Conservation (phyloP, 1,140 invertebrate genomes). For the Platyura marginata region DNA sequence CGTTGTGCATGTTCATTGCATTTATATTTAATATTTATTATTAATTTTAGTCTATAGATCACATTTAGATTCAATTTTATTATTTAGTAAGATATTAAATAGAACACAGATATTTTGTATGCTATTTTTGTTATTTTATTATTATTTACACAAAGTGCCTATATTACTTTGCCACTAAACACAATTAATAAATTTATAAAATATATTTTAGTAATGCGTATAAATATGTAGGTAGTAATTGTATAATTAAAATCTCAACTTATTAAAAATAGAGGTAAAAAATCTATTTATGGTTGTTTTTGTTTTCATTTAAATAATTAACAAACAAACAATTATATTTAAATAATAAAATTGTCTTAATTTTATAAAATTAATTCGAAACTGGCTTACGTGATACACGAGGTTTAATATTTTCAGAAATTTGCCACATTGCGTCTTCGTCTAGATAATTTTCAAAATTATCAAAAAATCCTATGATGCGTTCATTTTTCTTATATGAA, state of each 20-base stretch:
- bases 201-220: too few relatives aligned
- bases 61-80: neutral
- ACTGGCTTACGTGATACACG: constrained; percentile 32
- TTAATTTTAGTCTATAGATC: neutral
- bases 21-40: neutral
- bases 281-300: neutral
- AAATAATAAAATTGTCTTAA: too few relatives aligned
- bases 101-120: neutral
- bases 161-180: too few relatives aligned
- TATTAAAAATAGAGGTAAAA: neutral
- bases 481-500: constrained; percentile 78
- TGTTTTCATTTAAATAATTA: neutral
- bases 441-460: constrained; percentile 89
- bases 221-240: too few relatives aligned
- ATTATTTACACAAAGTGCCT: too few relatives aligned
- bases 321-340: neutral
- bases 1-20: neutral
- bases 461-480: constrained; percentile 88
- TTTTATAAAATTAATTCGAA: neutral
- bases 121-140: neutral
- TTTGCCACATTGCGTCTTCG: constrained; percentile 96
- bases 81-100: neutral
- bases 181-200: too few relatives aligned
- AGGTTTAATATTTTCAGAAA: constrained; percentile 91
- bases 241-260: too few relatives aligned